Evolutionary conservation across 2,888 invertebrate genomes (phyloP).

Genomic region (Orthosia gothica): DNA sequence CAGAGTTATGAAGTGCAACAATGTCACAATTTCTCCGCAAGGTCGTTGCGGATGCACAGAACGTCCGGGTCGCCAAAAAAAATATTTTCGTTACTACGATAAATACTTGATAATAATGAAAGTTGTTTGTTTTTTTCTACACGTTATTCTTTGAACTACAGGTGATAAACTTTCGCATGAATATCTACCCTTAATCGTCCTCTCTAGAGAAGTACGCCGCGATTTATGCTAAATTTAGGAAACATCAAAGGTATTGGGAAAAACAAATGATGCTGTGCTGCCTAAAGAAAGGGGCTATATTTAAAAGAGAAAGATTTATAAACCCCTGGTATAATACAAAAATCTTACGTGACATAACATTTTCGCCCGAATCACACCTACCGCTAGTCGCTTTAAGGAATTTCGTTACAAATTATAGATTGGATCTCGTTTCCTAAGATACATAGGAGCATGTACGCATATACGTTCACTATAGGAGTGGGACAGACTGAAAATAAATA

Average conservation of each 20-base stretch:
- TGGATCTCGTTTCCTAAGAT: too few species aligned
- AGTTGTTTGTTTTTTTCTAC: constrained; percentile 18
- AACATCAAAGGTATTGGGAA: background rate
- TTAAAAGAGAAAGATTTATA: background rate
- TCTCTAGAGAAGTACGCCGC: background rate
- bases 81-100: constrained; percentile 51
- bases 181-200: constrained; percentile 13
- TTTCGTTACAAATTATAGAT: too few species aligned
- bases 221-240: background rate
- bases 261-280: background rate
- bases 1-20: constrained; percentile 29
- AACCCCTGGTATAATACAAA: too few species aligned
- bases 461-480: too few species aligned
- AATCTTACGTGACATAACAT: too few species aligned
- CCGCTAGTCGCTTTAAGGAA: too few species aligned
- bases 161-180: constrained; percentile 20
- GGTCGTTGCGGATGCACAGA: constrained; percentile 27
- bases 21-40: constrained; percentile 46
- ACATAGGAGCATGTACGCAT: too few species aligned
- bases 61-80: constrained; percentile 2
- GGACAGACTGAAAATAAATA: too few species aligned
- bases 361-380: too few species aligned
- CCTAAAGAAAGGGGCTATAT: background rate
- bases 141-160: constrained; percentile 1
- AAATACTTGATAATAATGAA: constrained; percentile 44